Percentiles rank a stretch among this genome's conserved stretches.
These are phyloP conservation scores for Anadara kagoshimensis DNA, from an alignment of 1,140 invertebrate genomes.

Conservation along the genomic window DNA sequence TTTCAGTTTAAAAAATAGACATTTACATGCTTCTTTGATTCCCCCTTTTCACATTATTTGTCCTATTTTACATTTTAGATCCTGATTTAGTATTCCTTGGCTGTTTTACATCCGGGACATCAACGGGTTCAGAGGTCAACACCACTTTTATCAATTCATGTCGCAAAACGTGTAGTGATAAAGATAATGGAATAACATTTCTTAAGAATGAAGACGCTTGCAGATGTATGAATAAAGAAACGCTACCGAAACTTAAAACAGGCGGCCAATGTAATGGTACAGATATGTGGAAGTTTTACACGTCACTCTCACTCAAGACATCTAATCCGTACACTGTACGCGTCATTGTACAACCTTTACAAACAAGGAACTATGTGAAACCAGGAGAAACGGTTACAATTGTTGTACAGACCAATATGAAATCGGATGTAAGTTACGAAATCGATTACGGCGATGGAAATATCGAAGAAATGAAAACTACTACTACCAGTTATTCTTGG, in stretches of 20 bases:
- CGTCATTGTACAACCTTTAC: conserved; percentile 28
- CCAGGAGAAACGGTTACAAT: conserved; percentile 60
- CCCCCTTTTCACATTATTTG: too few species aligned
- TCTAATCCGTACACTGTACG: conserved; percentile 31
- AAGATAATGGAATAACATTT: too few species aligned
- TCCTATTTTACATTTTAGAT: too few species aligned
- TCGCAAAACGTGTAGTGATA: too few species aligned
- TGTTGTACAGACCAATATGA: conserved; percentile 41
- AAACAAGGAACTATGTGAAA: conserved; percentile 50
- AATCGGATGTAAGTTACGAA: conserved; percentile 41
- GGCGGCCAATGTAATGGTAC: conserved; percentile 16
- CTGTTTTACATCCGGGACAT: too few species aligned
- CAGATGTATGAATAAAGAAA: conserved; percentile 6
- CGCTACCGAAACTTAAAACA: background rate
- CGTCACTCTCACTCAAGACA: conserved; percentile 25
- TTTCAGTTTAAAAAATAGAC: too few species aligned
- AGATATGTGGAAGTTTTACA: conserved; percentile 30
- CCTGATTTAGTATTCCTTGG: too few species aligned
- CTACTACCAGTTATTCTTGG: conserved; percentile 60
- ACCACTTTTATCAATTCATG: too few species aligned
- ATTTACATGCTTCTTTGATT: too few species aligned
- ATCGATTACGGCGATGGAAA: conserved; percentile 64
- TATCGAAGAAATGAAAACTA: conserved; percentile 12
- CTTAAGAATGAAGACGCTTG: background rate
- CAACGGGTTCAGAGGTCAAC: too few species aligned